Evolutionary conservation across 2,888 invertebrate species (phyloP).

Genomic region (Tridacna gigas): DNA sequence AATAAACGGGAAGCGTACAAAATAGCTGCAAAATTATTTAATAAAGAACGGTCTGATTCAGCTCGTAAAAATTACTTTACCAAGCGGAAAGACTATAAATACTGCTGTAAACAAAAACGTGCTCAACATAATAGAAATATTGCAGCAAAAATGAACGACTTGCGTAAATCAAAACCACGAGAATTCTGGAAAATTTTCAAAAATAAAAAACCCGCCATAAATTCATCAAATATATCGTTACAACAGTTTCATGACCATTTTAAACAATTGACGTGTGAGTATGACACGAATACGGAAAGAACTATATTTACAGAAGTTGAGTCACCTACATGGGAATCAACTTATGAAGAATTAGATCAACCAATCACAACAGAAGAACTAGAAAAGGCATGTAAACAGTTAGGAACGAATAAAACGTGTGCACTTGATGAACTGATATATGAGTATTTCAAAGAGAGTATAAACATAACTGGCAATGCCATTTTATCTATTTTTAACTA

Average conservation of each 20-base stretch:
- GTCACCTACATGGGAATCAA: not conserved
- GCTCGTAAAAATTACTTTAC: not conserved
- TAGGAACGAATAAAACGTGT: conserved; percentile 1
- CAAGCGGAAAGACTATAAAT: conserved; percentile 18
- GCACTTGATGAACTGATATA: conserved; percentile 1
- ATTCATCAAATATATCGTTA: not conserved
- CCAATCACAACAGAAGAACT: not conserved
- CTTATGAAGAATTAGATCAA: conserved; percentile 12
- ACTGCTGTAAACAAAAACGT: not conserved
- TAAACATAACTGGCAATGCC: not conserved
- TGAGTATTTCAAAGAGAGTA: conserved; percentile 7
- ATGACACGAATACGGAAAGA: too few species aligned
- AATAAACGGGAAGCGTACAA: not conserved
- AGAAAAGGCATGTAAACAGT: not conserved
- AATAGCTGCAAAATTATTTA: not conserved
- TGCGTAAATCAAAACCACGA: conserved; percentile 3
- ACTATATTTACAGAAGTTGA: too few species aligned
- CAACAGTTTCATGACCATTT: conserved; percentile 13
- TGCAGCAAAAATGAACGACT: not conserved
- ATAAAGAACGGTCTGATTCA: not conserved
- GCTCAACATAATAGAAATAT: conserved; percentile 4
- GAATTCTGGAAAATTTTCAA: conserved; percentile 18
- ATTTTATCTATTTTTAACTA: conserved; percentile 4
- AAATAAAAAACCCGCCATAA: not conserved
- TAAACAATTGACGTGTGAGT: not conserved